Evolutionary conservation across 2,113 vertebrate genomes (phyloP).

Genomic region (Zapornia atra): DNA sequence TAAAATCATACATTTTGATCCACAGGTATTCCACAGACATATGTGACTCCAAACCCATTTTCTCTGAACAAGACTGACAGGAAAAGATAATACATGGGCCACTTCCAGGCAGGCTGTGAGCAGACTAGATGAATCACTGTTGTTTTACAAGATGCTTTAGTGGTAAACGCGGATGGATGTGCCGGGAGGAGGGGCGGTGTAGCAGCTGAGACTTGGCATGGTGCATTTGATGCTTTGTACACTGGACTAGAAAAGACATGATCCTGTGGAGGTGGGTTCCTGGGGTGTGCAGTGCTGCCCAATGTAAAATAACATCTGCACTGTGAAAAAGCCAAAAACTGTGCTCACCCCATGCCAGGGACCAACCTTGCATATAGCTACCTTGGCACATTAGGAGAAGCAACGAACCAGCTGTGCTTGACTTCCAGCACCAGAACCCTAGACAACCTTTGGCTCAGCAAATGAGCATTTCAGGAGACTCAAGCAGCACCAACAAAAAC

Average conservation of each 20-base stretch:
- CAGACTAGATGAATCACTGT: background rate
- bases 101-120: background rate
- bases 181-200: background rate
- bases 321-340: background rate
- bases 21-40: background rate
- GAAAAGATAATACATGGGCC: background rate
- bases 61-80: background rate
- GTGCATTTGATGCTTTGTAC: background rate
- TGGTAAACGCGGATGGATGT: fast-evolving
- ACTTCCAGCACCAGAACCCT: background rate
- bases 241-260: background rate
- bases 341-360: too few species aligned
- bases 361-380: background rate
- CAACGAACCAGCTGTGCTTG: background rate
- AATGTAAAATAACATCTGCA: background rate
- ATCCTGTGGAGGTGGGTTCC: background rate
- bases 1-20: background rate
- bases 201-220: fast-evolving
- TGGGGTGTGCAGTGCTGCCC: fast-evolving
- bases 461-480: background rate
- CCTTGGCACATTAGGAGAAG: background rate
- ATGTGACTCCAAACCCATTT: background rate
- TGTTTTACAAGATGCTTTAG: background rate
- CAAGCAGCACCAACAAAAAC: background rate
- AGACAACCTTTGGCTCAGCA: background rate